A percentile compares a stretch with the other conserved stretches of the same genome.
These are phyloP conservation scores for Mustelus asterias DNA, from an alignment of 2,113 vertebrate species.

Conservation along the genomic window DNA sequence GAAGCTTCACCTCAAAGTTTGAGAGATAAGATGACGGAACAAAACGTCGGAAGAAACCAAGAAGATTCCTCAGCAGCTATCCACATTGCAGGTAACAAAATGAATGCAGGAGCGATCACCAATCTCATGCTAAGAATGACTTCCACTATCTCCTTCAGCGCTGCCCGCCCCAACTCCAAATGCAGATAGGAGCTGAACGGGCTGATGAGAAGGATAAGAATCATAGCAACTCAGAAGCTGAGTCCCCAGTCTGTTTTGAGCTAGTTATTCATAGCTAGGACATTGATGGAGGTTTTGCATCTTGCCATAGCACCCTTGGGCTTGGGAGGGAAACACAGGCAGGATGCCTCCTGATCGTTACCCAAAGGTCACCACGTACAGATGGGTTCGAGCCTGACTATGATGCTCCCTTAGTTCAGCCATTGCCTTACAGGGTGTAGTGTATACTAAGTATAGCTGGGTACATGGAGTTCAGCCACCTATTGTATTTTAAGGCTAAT, in stretches of 20 bases:
- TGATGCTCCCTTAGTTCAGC: not conserved
- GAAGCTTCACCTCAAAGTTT: not conserved
- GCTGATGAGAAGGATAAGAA: not conserved
- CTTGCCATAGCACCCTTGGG: not conserved
- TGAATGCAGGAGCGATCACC: not conserved
- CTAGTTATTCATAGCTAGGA: not conserved
- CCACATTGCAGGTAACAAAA: constrained; percentile 7
- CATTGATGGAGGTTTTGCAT: not conserved
- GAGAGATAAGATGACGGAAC: not conserved
- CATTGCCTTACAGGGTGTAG: not conserved
- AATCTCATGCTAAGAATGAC: not conserved
- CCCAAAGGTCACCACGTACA: not conserved
- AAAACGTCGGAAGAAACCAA: not conserved
- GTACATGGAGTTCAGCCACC: not conserved
- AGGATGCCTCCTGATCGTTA: not conserved
- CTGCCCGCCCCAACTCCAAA: not conserved
- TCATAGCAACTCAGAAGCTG: not conserved
- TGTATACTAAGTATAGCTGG: not conserved
- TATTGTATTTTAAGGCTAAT: not conserved
- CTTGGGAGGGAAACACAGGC: not conserved
- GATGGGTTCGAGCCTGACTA: not conserved
- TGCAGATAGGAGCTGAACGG: not conserved
- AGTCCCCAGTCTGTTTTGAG: not conserved
- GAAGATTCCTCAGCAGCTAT: not conserved
- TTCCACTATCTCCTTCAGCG: not conserved